A percentile compares a stretch with the other conserved stretches of the same genome.
These are phyloP conservation scores for Tachypleus tridentatus DNA, from an alignment of 1,140 invertebrate genomes.

Conservation along the genomic window DNA sequence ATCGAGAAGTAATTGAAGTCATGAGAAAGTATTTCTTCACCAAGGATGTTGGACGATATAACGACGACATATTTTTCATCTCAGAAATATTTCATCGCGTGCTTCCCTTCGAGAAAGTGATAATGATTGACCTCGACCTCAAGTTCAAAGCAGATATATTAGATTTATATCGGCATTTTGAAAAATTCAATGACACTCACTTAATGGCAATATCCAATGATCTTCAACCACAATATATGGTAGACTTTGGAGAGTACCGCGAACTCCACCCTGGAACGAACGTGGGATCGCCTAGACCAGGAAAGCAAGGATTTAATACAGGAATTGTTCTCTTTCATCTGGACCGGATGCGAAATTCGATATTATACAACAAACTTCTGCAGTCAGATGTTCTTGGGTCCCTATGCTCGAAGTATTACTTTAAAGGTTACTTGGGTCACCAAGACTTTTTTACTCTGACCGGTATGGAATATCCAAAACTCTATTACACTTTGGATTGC, in stretches of 20 bases:
- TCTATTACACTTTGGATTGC: constrained; percentile 64
- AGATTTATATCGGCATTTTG: constrained; percentile 53
- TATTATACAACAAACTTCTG: constrained; percentile 45
- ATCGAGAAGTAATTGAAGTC: constrained; percentile 49
- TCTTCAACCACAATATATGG: constrained; percentile 63
- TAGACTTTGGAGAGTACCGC: constrained; percentile 56
- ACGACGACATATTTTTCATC: constrained; percentile 65
- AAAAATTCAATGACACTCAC: constrained; percentile 43
- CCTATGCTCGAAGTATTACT: constrained; percentile 52
- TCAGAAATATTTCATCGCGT: constrained; percentile 60
- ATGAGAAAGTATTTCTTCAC: constrained; percentile 64
- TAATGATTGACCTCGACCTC: constrained; percentile 67
- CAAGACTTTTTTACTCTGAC: constrained; percentile 75
- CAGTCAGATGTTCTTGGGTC: constrained; percentile 41
- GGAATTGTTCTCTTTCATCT: constrained; percentile 63
- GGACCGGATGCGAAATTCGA: constrained; percentile 50
- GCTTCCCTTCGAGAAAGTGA: constrained; percentile 41
- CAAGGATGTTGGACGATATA: constrained; percentile 63
- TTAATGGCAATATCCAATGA: constrained; percentile 62
- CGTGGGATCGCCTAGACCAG: constrained; percentile 43
- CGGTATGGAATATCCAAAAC: constrained; percentile 53
- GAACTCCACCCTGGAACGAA: constrained; percentile 46
- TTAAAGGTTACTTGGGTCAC: constrained; percentile 65
- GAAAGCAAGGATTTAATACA: constrained; percentile 53
- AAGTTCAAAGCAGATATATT: constrained; percentile 55